Base-by-base conservation (phyloP, 2,113 vertebrate species). In the Ciconia stormi region DNA sequence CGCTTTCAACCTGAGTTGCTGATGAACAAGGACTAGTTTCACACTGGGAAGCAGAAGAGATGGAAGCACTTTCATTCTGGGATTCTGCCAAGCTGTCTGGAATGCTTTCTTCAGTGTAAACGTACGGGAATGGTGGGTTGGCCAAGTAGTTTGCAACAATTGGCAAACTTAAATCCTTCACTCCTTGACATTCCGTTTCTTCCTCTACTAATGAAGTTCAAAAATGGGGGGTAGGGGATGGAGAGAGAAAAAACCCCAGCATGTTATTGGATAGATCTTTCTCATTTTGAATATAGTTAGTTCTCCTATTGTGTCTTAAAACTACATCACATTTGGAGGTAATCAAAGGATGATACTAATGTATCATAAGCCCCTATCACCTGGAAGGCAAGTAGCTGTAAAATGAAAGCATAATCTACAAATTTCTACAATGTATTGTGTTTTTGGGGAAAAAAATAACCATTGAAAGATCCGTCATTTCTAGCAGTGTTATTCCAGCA, bases 111-210 rank as follows among this genome's bases (percentile, higher is more conserved):
- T 98, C 97, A 14, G 95, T 59, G 90, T 97, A 97, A 67, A 92
- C 56, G 11, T 95, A 98, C 46, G 98, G 95, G 92, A 99, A 97
- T 7, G 98, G 97, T 0, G 98, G 98, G 92, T 95, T 98, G 49
- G 98, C 97, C 85, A 98, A 90, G 95, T 98, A 99, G 98, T 98
- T 98, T 9, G 97, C 98, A 66, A 98, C 97, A 97, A 98, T 87
- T 76, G 98, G 97, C 94, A 99, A 91, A 92, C 98, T 97, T 6
- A 98, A 87, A 46, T 96, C 93, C 91, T 98, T 98, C 76, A 85
- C 90, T 88, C 98, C 98, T 91, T 98, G 96, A 89, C 95, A 89
- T 49, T 98, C 98, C 23, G 98, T 97, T 82, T 99, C 98, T 77
- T 99, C 98, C 94, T 99, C 98, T 99, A 84, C 2, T 82, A 69